phyloP scores from a whole-genome alignment of 1,140 invertebrate species.

The Monomorium pharaonis region DNA sequence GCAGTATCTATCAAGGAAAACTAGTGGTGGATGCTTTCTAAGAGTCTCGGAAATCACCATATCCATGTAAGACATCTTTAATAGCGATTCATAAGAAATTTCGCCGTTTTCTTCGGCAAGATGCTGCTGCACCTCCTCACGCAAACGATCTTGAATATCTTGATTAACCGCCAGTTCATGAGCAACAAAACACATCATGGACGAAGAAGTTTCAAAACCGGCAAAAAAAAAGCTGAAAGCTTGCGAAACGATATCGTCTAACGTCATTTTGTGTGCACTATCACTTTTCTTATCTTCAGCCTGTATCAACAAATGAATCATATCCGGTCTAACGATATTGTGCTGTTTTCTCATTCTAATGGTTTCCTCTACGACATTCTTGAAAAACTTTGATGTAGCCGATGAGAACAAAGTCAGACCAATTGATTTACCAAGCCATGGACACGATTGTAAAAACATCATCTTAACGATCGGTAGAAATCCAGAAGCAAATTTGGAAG shows the following conservation, averaged over 20 bases:
- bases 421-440: background rate
- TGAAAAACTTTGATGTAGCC: background rate
- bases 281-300: background rate
- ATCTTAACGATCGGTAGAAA: background rate
- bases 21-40: slow-evolving; percentile 83
- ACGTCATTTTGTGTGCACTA: background rate
- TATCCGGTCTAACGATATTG: background rate
- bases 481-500: background rate
- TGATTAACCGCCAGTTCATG: slow-evolving; percentile 86
- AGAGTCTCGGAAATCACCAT: slow-evolving; percentile 85
- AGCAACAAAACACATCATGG: slow-evolving; percentile 76
- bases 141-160: slow-evolving; percentile 87
- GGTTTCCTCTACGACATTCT: background rate
- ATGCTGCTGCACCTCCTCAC: slow-evolving; percentile 82
- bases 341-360: background rate
- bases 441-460: background rate
- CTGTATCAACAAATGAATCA: background rate
- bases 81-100: slow-evolving; percentile 73
- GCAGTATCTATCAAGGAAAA: background rate
- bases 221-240: background rate
- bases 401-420: background rate
- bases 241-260: background rate
- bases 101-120: slow-evolving; percentile 14
- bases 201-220: background rate
- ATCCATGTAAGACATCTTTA: slow-evolving; percentile 78